Evolutionary conservation across 2,797 vertebrate genomes (phyloP).

Genomic region (Eurystomus glaucurus): DNA sequence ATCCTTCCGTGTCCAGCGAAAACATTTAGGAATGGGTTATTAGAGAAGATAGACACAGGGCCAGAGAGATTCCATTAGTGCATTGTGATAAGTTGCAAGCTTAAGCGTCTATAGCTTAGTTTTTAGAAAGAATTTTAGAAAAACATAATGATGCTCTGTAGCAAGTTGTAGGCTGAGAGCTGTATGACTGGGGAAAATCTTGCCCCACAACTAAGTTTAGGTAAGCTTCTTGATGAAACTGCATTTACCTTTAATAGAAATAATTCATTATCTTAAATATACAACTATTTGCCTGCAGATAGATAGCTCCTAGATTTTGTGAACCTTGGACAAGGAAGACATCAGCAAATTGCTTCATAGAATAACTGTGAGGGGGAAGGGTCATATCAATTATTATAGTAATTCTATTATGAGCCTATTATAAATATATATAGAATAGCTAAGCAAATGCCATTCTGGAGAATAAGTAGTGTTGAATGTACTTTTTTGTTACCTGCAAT

Average conservation of each 20-base stretch:
- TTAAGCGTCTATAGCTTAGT: not conserved
- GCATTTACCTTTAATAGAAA: not conserved
- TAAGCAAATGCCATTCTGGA: not conserved
- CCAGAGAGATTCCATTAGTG: not conserved
- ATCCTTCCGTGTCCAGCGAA: constrained; percentile 31
- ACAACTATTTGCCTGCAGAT: not conserved
- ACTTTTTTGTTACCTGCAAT: not conserved
- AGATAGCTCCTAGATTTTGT: not conserved
- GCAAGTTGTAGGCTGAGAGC: not conserved
- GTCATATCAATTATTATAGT: not conserved
- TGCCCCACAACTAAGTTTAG: not conserved
- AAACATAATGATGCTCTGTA: not conserved
- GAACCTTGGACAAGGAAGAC: not conserved
- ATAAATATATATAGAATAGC: not conserved
- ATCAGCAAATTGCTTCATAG: not conserved
- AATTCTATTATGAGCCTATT: not conserved
- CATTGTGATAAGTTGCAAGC: not conserved
- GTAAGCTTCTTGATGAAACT: not conserved
- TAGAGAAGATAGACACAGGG: not conserved
- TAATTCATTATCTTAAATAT: not conserved
- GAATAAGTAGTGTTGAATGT: not conserved
- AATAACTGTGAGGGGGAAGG: not conserved
- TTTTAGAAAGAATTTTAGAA: not conserved
- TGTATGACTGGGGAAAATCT: not conserved
- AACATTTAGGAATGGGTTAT: not conserved